Evolutionary conservation across 2,797 vertebrate genomes (phyloP).

Genomic region (Astyanax mexicanus): DNA sequence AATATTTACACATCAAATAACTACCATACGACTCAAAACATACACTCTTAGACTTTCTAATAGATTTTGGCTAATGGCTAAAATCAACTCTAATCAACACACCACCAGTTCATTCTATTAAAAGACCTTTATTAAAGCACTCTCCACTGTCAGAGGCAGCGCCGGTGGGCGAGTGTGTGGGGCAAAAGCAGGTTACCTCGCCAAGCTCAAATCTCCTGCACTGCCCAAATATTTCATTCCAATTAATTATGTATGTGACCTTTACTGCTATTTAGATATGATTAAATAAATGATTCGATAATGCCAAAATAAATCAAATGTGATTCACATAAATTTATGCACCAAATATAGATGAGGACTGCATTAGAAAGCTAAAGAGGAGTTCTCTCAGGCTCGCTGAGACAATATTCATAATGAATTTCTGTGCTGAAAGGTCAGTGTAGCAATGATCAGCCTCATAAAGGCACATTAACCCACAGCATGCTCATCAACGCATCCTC

Average conservation of each 20-base stretch:
- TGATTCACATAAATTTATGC: conserved; percentile 13
- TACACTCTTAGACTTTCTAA: too few species aligned
- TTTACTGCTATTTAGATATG: conserved; percentile 42
- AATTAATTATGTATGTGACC: conserved; percentile 51
- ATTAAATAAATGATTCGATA: conserved; percentile 36
- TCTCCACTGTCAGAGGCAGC: neutral
- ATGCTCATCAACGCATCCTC: too few species aligned
- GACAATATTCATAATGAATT: conserved; percentile 8
- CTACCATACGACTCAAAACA: too few species aligned
- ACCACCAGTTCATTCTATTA: neutral
- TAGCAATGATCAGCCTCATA: neutral
- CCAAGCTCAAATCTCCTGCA: neutral
- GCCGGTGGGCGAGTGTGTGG: neutral
- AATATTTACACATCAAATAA: too few species aligned
- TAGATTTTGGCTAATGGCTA: neutral
- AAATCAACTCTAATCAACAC: neutral
- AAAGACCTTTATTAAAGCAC: neutral
- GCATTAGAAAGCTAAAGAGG: neutral
- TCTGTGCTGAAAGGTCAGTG: conserved; percentile 9
- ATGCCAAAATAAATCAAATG: conserved; percentile 34
- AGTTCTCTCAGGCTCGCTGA: neutral
- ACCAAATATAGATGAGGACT: neutral
- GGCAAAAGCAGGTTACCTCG: neutral
- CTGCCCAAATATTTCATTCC: conserved; percentile 30
- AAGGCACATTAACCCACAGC: neutral